Evolutionary conservation across 1,140 invertebrate species (phyloP).

Genomic region (Macrostomum lignano): DNA sequence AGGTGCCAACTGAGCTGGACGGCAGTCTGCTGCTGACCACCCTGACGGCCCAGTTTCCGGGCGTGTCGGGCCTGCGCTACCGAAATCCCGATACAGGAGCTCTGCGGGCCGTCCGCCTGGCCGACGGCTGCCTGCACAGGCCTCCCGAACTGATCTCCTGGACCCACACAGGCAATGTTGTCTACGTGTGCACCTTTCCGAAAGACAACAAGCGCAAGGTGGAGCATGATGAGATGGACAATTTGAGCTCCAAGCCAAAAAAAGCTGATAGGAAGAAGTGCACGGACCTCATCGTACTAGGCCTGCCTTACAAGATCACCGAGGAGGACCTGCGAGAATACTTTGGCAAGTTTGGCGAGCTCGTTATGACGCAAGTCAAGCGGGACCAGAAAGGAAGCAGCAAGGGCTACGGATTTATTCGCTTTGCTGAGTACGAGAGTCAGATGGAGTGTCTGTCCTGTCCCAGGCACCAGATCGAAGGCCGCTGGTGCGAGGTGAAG

Average conservation of each 20-base stretch:
- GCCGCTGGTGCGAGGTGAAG: no score
- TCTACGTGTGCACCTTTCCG: no score
- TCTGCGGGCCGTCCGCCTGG: slow-evolving; percentile 54
- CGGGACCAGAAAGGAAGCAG: slow-evolving; percentile 25
- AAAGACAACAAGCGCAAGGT: no score
- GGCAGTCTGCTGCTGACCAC: slow-evolving; percentile 56
- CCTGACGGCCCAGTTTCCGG: slow-evolving; percentile 61
- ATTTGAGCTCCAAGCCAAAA: slow-evolving; percentile 18
- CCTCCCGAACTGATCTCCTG: no score
- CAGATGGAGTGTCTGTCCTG: slow-evolving; percentile 23
- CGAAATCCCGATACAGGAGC: slow-evolving; percentile 53
- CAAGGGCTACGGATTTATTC: slow-evolving; percentile 31
- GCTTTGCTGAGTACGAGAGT: slow-evolving; percentile 27
- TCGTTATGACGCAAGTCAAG: slow-evolving; percentile 31
- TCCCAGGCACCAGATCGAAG: no score
- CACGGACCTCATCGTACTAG: slow-evolving; percentile 74
- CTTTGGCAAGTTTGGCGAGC: slow-evolving; percentile 30
- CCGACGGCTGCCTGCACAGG: slow-evolving; percentile 53
- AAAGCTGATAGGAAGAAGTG: slow-evolving; percentile 49
- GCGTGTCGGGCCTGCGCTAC: slow-evolving; percentile 69
- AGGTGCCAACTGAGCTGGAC: slow-evolving; percentile 63
- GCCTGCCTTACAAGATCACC: slow-evolving; percentile 28
- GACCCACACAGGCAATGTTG: no score
- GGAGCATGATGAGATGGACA: no score
- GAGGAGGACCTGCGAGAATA: slow-evolving; percentile 29